Percentiles rank a stretch among this genome's conserved stretches.
phyloP scores from a whole-genome alignment of 2,113 vertebrate species.

The Empidonax traillii region DNA sequence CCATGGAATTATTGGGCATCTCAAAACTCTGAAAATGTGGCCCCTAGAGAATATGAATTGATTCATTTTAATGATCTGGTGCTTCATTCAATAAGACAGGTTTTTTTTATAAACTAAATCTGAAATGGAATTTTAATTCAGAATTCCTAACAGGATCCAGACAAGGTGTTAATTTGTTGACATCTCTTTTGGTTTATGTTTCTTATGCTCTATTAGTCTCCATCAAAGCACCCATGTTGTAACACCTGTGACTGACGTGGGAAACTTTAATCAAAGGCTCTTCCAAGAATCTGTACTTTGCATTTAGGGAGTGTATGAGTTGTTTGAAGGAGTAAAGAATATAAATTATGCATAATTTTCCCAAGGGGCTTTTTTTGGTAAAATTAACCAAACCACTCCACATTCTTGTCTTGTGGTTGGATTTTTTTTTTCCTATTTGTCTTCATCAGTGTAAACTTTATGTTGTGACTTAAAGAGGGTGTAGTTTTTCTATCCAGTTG shows the following conservation, averaged over 20 bases:
- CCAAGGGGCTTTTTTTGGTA: neutral
- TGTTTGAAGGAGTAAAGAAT: neutral
- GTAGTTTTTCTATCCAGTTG: neutral
- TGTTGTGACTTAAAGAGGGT: neutral
- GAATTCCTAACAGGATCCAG: neutral
- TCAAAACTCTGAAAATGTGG: neutral
- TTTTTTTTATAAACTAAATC: neutral
- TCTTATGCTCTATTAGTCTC: neutral
- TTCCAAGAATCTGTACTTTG: neutral
- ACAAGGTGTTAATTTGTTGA: neutral
- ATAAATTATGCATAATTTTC: neutral
- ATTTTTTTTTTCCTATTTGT: neutral
- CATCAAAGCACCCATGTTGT: neutral
- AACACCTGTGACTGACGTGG: neutral
- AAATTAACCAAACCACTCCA: neutral
- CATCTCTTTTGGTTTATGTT: neutral
- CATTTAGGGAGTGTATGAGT: neutral
- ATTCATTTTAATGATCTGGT: neutral
- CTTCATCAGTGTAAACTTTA: neutral
- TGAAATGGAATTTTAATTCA: neutral
- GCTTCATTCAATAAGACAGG: neutral
- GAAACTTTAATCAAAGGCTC: neutral
- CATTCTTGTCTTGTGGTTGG: neutral
- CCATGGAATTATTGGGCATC: neutral
- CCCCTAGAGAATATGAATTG: neutral